phyloP scores from a whole-genome alignment of 2,888 invertebrate species.

The Opisthograptis luteolata region DNA sequence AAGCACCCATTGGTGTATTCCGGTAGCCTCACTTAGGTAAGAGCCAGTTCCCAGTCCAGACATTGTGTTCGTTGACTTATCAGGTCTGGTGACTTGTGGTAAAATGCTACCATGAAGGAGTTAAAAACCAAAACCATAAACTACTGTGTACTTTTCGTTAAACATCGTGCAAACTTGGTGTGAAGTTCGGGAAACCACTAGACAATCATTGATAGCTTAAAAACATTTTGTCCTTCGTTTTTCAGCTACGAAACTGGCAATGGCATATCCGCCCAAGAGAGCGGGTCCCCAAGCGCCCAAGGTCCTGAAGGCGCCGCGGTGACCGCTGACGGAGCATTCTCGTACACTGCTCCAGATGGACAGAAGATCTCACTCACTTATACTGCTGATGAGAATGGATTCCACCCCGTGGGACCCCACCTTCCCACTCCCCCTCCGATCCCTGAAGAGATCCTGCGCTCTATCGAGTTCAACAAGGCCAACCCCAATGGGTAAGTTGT shows the following conservation, averaged over 20 bases:
- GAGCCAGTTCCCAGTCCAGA: too few relatives aligned
- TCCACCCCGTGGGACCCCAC: constrained; percentile 86
- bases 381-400: constrained; percentile 89
- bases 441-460: constrained; percentile 80
- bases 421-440: constrained; percentile 85
- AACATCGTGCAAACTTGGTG: too few relatives aligned
- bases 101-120: too few relatives aligned
- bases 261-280: constrained; percentile 86
- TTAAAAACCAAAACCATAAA: too few relatives aligned
- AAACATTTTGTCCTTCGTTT: too few relatives aligned
- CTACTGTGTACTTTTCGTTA: neutral
- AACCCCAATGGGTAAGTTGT: constrained; percentile 73
- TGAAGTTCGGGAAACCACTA: too few relatives aligned
- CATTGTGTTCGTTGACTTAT: too few relatives aligned
- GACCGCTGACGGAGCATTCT: constrained; percentile 87
- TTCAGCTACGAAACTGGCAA: constrained; percentile 87
- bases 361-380: constrained; percentile 86
- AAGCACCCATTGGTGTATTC: too few relatives aligned
- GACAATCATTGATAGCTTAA: too few relatives aligned
- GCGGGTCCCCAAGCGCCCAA: constrained; percentile 81
- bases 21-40: too few relatives aligned
- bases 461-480: constrained; percentile 77
- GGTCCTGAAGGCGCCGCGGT: constrained; percentile 82
- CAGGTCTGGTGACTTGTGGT: too few relatives aligned
- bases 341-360: constrained; percentile 88